phyloP scores from a whole-genome alignment of 2,797 vertebrate species.

The Rhinatrema bivittatum region DNA sequence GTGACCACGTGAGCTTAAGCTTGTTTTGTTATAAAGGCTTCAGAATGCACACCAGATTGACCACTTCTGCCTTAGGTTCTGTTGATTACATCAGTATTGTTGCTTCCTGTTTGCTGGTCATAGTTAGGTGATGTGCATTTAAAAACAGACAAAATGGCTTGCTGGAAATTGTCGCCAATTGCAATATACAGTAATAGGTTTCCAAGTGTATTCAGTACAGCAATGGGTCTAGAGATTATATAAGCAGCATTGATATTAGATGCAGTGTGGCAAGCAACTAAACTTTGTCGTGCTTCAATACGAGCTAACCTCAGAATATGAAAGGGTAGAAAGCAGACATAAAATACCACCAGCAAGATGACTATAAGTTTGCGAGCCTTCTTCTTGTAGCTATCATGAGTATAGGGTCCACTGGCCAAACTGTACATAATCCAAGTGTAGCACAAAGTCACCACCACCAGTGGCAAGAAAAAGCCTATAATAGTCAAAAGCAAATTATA shows the following conservation, averaged over 20 bases:
- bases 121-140: too few relatives aligned
- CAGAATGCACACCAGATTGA: too few relatives aligned
- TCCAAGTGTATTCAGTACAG: slow-evolving; percentile 51
- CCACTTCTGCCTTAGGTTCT: too few relatives aligned
- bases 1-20: too few relatives aligned
- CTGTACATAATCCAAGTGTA: slow-evolving; percentile 39
- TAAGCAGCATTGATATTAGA: slow-evolving; percentile 23
- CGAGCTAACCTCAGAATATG: slow-evolving; percentile 42
- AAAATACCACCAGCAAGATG: slow-evolving; percentile 50
- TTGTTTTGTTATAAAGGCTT: too few relatives aligned
- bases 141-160: slow-evolving; percentile 35
- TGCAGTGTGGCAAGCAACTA: slow-evolving; percentile 30
- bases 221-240: slow-evolving; percentile 40
- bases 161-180: slow-evolving; percentile 49
- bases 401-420: slow-evolving; percentile 40
- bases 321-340: slow-evolving; percentile 55
- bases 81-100: too few relatives aligned
- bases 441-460: slow-evolving; percentile 49
- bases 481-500: slow-evolving; percentile 47
- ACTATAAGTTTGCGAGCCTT: slow-evolving; percentile 45
- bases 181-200: slow-evolving; percentile 56
- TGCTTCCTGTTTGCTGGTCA: too few relatives aligned
- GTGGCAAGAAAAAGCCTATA: slow-evolving; percentile 46
- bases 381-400: slow-evolving; percentile 29
- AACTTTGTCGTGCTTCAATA: slow-evolving; percentile 36